Base-by-base conservation (phyloP, 2,797 vertebrate species). In the Leptatherina wallacei region DNA sequence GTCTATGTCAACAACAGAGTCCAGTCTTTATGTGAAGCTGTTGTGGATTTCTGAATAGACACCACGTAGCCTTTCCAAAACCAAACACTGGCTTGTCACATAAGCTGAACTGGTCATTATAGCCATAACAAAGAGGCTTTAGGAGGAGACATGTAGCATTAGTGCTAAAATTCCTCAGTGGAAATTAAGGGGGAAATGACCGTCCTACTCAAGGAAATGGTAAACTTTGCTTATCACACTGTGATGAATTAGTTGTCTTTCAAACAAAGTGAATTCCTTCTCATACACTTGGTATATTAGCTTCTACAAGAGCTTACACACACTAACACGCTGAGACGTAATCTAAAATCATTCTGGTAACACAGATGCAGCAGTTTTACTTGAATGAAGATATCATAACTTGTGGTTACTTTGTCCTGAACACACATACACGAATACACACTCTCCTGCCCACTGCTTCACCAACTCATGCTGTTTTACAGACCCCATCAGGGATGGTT, bases 111-210 rank as follows among this genome's bases (percentile, higher is more conserved):
- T 81, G 81, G 36, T 85, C 88, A 85, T 85, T 85, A 88, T 77
- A 93, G 88, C 87, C 90, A 91, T 90, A 92, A 94, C 93, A 94
- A 89, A 89, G 86, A 87, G 82, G 85, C 83, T 89, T 89, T 84
- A 83, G 79, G 71, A 81, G 82, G 91, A 89, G 85, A 91, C 86
- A 56, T 73, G 71, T 75, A 81, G 90, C 87, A 87, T 90, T 93
- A 89, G 82, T 16, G 64, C 71, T 69, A 71, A 82, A 87, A 92
- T 89, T 84, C 83, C 84, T 84, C 69, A 36, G 71, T 90, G 83
- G 69, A 89, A 89, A 83, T 88, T 81, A 70, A 40, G 77, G 72
- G 70, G 65, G 70, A 77, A 86, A 83, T 82, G 72, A 78, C 30
- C 6, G 4, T 52, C 64, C 79, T 74, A 72, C 84, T 89, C 84